Base-by-base conservation (phyloP, 2,888 invertebrate genomes). In the Periphyllus acericola region DNA sequence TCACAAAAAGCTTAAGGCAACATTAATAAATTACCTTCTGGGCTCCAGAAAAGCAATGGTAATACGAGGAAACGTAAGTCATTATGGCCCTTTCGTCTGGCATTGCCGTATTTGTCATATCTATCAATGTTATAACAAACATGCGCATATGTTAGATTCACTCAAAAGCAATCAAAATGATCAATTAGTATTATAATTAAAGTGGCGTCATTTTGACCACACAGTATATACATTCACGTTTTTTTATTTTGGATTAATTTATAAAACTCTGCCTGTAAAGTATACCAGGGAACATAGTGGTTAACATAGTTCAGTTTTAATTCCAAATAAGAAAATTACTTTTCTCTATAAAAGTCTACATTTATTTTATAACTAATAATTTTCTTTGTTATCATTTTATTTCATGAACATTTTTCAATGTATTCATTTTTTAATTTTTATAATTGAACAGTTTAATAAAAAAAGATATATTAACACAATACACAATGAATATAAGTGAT, bases 21-120 rank as follows among this genome's bases (percentile, higher is more conserved):
- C 11, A 46, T 46, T 46, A 46, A 46, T 46, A 11, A 75, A 78
- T 94, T 94, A 99, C 99, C 99, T 99, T 99, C 94, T 99, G 98
- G 91, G 98, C 98, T 92, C 99, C 99, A 93, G 98, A 98, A 95
- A 99, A 99, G 94, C 98, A 98, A 94, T 99, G 99, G 94, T 99
- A 99, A 94, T 99, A 99, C 91, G 99, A 98, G 90, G 99, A 99
- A 91, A 99, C 99, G 94, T 99, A 99, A 91, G 99, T 99, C 99
- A 99, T 99, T 93, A 99, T 98, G 91, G 99, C 99, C 92, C 99
- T 94, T 94, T 99, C 99, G 93, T 99, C 99, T 91, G 99, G 99
- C 96, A 98, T 97, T 92, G 97, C 98, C 91, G 98, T 98, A 94
- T 97, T 98, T 94, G 97, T 96, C 95, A 98, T 96, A 95, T 98